phyloP scores from a whole-genome alignment of 2,797 vertebrate species.

The Acrocephalus scirpaceus region DNA sequence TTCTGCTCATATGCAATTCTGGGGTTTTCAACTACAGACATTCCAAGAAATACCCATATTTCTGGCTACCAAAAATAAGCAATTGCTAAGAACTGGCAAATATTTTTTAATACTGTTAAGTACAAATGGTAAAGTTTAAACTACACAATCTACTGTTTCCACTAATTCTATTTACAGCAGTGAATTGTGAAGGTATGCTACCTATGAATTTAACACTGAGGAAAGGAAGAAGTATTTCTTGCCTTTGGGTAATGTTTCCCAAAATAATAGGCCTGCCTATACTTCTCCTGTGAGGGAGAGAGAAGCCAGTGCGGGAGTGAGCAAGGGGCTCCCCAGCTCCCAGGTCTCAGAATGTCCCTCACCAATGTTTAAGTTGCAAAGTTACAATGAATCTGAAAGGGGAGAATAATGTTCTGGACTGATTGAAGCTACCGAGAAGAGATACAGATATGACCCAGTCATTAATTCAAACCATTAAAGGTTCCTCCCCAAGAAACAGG shows the following conservation, averaged over 20 bases:
- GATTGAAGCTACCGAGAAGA: fast-evolving
- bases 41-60: neutral
- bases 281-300: neutral
- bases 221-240: neutral
- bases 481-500: neutral
- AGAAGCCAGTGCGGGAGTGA: neutral
- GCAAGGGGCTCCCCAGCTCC: neutral
- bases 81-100: neutral
- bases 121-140: neutral
- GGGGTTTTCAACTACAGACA: neutral
- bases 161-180: neutral
- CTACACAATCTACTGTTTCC: neutral
- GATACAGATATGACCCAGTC: neutral
- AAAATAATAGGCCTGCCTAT: neutral
- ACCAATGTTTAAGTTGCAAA: neutral
- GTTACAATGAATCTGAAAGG: neutral
- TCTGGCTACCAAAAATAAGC: neutral
- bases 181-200: neutral
- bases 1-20: neutral
- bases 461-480: neutral
- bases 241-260: neutral
- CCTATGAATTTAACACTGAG: neutral
- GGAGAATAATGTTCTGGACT: neutral
- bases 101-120: neutral
- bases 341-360: neutral